Evolutionary conservation across 1,140 invertebrate species (phyloP).

Genomic region (Meloidogyne hapla): DNA sequence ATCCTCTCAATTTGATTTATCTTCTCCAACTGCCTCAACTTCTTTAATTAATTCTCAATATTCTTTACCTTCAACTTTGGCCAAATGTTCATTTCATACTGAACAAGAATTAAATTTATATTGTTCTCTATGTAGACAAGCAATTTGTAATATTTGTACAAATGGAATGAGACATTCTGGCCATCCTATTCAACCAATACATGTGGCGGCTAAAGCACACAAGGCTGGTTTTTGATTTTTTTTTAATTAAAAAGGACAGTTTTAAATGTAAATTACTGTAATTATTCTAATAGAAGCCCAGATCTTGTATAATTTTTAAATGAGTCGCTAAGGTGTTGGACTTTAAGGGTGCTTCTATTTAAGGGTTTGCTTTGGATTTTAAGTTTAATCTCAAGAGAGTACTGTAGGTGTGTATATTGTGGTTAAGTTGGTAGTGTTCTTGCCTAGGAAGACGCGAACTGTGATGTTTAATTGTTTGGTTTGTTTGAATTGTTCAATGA

Average conservation of each 20-base stretch:
- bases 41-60: neutral
- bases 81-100: slow-evolving; percentile 76
- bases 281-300: no score
- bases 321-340: no score
- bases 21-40: neutral
- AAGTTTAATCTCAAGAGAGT: no score
- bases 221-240: slow-evolving; percentile 74
- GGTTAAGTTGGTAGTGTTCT: no score
- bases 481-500: no score
- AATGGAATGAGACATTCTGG: slow-evolving; percentile 73
- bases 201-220: slow-evolving; percentile 85
- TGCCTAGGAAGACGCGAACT: no score
- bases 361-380: no score
- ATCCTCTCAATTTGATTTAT: neutral
- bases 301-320: no score
- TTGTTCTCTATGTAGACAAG: slow-evolving; percentile 82
- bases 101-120: slow-evolving; percentile 80
- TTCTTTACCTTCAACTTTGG: neutral
- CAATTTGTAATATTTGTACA: slow-evolving; percentile 81
- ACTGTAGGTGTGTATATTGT: no score
- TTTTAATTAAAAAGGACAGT: neutral
- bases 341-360: no score
- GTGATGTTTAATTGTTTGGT: no score
- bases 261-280: no score
- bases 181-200: slow-evolving; percentile 82